Evolutionary conservation across 2,113 vertebrate species (phyloP), one percentile per base, ranked within the genome.

Genomic region (Pedetes capensis): DNA sequence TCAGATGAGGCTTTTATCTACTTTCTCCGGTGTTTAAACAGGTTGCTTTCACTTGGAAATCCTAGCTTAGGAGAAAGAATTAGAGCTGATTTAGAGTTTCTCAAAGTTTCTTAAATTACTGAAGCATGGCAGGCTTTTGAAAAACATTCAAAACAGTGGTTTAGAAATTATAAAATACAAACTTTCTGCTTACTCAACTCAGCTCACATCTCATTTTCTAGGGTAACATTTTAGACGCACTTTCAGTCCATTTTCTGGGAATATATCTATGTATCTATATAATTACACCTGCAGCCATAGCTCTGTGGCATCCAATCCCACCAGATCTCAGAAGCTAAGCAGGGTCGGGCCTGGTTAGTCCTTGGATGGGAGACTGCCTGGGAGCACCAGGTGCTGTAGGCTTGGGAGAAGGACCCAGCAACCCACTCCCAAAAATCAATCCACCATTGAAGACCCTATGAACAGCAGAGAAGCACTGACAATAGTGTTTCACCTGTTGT

Each of bases 41-140:
- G 80, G 85, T 63, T 93, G 20, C 51, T 93, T 96, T 93, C 82
- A 59, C 71, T 84, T 95, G 61, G 37, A 96, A 95, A 84, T 89
- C 44, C 75, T 57, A 85, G 39, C 49, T 20, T 47, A 47, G 42
- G 39, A 22, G 27, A 75, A 95, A 94, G 49, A 83, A 89, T 86
- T 71, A 87, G 71, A 87, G 83, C n/a, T 87, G 81, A 88, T 74
- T 92, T 85, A 11, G 64, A 79, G 47, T 94, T 87, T 88, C 91
- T 93, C 23, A 32, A 74, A 71, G 25, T 12, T 66, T 82, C 93
- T 93, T 64, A 57, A 23, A 92, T 86, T 89, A 86, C 64, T 89
- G 44, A 74, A 32, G 63, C 68, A 83, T 27, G 68, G 20, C 23
- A 76, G 59, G 39, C 47, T 89, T 94, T 85, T 53, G 55, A 88